Evolutionary conservation across 2,888 invertebrate species (phyloP), one percentile per base, ranked within the genome.

Genomic region (Linnaemya vulpina): DNA sequence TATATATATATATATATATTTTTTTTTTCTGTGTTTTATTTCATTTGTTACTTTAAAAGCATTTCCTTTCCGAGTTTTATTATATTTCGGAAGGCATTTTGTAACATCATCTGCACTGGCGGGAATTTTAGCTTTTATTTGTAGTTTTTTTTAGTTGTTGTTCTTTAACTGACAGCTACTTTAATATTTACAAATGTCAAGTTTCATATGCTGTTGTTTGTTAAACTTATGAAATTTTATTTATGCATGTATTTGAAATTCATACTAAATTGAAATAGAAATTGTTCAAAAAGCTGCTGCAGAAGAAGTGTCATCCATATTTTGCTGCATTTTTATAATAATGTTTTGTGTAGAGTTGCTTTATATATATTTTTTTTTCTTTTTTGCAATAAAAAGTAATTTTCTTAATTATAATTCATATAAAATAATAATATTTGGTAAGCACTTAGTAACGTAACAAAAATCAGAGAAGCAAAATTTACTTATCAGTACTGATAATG

Each of bases 151-250:
- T 70, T n/a, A n/a, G n/a, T n/a, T n/a, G n/a, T n/a, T n/a, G n/a
- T 43, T 51, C 43, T 67, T 49, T 22, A 80, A 68, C 67, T 73
- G 71, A 49, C 82, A 83, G 71, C 76, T 77, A 71, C 60, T 83
- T 77, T 83, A 77, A 73, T 83, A 83, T 83, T 83, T 83, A 83
- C 82, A 83, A 83, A 83, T 83, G 82, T 83, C 82, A 76, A 70
- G 75, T 76, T 70, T 82, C 46, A 71, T 58, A 51, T 51, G 40
- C 51, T 68, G 25, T 51, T 76, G 55, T 65, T 63, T 70, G 62
- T 70, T 63, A 68, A 67, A 40, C 20, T 74, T 71, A 65, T 71
- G 25, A 58, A 83, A 67, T 77, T 51, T 51, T 51, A 65, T 77
- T 76, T 62, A 35, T 60, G 22, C 25, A 55, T 55, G n/a, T 35